Conservation (phyloP, 1,140 invertebrate species). For the Frieseomelitta varia region DNA sequence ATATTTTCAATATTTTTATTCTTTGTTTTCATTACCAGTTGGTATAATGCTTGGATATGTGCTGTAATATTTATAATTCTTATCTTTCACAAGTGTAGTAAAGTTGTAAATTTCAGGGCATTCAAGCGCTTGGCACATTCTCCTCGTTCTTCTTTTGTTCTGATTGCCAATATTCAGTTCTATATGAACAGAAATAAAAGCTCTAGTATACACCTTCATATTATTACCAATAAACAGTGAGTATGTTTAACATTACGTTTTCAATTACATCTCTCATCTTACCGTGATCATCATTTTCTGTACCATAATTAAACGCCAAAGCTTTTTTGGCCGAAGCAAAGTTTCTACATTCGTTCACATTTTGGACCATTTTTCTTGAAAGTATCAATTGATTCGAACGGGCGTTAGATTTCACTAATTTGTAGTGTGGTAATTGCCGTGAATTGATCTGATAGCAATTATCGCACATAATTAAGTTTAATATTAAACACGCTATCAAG, state of each 20-base stretch:
- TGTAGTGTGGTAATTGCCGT: conserved; percentile 65
- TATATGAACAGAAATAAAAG: conserved; percentile 1
- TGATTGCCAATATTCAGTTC: background rate
- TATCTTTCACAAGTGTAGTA: conserved; percentile 80
- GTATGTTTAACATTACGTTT: background rate
- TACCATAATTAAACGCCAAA: conserved; percentile 85
- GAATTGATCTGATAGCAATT: conserved; percentile 63
- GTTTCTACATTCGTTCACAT: conserved; percentile 81
- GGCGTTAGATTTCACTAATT: conserved; percentile 68
- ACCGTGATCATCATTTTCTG: conserved; percentile 66
- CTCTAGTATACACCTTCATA: background rate
- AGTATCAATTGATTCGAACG: conserved; percentile 73
- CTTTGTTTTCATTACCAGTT: conserved; percentile 47
- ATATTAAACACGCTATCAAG: background rate
- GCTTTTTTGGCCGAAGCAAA: conserved; percentile 83
- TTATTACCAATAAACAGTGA: background rate
- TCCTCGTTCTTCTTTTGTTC: conserved; percentile 18
- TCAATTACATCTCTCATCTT: conserved; percentile 1
- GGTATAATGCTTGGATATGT: conserved; percentile 70
- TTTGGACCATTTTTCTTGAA: conserved; percentile 63
- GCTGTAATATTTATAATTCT: conserved; percentile 84
- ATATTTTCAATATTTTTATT: background rate
- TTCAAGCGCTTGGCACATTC: conserved; percentile 74
- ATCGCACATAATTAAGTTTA: conserved; percentile 25
- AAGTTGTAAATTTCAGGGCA: conserved; percentile 84